Evolutionary conservation across 2,888 invertebrate species (phyloP).

Genomic region (Pseudococcus jackbeardsleyi): DNA sequence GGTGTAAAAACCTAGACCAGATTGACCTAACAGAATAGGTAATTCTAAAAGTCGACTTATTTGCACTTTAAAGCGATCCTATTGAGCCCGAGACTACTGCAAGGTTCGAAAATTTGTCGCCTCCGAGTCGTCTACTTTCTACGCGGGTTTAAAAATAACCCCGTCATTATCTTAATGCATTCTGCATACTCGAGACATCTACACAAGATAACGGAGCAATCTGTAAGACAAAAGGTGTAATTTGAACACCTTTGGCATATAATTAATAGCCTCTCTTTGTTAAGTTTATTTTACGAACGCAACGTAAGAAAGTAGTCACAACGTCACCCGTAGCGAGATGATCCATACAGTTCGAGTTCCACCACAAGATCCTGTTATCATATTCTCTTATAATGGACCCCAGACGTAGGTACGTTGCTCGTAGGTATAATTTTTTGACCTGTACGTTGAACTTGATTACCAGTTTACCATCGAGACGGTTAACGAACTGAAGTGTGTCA

Average conservation of each 20-base stretch:
- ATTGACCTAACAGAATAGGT: slow-evolving; percentile 16
- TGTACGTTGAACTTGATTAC: slow-evolving; percentile 55
- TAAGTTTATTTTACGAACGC: background rate
- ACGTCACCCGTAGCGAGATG: slow-evolving; percentile 34
- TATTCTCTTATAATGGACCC: slow-evolving; percentile 14
- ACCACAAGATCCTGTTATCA: slow-evolving; percentile 51
- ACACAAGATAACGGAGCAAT: background rate
- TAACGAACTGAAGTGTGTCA: slow-evolving; percentile 56
- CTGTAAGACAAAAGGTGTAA: background rate
- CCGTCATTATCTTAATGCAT: background rate
- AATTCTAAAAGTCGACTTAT: background rate
- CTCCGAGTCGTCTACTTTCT: background rate
- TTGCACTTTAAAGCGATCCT: background rate
- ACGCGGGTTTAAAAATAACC: background rate
- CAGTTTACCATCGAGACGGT: slow-evolving; percentile 53
- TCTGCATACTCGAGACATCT: background rate
- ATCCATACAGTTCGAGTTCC: slow-evolving; percentile 13
- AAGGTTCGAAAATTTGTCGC: slow-evolving; percentile 8
- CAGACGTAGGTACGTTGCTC: slow-evolving; percentile 14
- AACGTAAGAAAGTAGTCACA: slow-evolving; percentile 49
- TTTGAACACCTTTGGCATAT: background rate
- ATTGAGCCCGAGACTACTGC: background rate
- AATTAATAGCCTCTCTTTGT: slow-evolving; percentile 50
- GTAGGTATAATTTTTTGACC: slow-evolving; percentile 45
- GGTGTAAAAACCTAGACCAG: slow-evolving; percentile 48